Base-by-base conservation (phyloP, 2,113 vertebrate genomes). In the Ptyas mucosa region DNA sequence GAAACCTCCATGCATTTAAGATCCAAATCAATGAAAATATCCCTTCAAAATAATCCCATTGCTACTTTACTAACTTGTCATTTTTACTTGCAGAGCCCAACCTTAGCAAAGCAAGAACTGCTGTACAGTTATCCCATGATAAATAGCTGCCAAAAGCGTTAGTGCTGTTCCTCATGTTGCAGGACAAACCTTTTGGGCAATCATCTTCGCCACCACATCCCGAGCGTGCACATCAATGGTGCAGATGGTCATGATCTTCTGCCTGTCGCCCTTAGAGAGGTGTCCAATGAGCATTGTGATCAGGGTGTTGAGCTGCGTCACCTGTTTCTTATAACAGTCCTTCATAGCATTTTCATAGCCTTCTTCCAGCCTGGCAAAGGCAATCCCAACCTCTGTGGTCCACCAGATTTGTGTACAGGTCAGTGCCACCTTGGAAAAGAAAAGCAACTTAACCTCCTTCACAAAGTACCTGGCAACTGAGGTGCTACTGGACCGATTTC, bases 241-340 rank as follows among this genome's bases (percentile, higher is more conserved):
- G 94, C 99, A 99, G 95, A 99, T 97, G 95, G 99, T 99, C 99
- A 99, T 99, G 95, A 99, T 97, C 93, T 99, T 99, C 97, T 99
- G 99, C 53, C 99, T 97, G 95, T 99, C 98, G 0, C 99, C 99
- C 5, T 97, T 97, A 9, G 98, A 98, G 43, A 99, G 99, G 94
- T 98, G 98, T 5, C 99, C 99, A 4, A 99, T 96, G 93, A 99
- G 98, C 98, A 99, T 97, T 26, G 97, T 98, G 96, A 99, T 98
- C 0, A 99, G 99, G 0, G 98, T 98, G 96, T 99, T 99, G 93
- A 99, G 98, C 96, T 99, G 99, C 90, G 96, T 95, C 96, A 99
- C 99, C 96, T 99, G 99, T 91, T 99, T 99, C 97, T 97, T 99
- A 93, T 98, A 97, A 95, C 98, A 99, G 2, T 99, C 99, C 95